Base-by-base conservation (phyloP, 2,113 vertebrate genomes). In the Cichladusa arquata region DNA sequence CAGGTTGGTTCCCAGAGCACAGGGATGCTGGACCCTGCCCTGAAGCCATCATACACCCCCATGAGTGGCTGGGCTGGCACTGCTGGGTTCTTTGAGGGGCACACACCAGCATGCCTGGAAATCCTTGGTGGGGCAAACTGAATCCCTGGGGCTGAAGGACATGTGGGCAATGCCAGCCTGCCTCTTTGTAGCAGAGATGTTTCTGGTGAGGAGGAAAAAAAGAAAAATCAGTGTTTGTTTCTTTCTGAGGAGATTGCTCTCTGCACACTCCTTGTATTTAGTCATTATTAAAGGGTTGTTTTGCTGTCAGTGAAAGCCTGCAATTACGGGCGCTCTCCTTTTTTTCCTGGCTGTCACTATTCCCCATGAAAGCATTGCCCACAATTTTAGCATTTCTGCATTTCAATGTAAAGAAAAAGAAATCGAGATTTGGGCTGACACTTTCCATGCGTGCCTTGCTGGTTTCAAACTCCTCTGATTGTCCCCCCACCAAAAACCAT, bases 231-330 rank as follows among this genome's bases (percentile, higher is more conserved):
- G 90, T 97, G 95, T 95, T 95, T 97, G 95, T 96, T 96, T 94
- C 95, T 94, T 93, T 80, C 72, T 70, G 85, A 83, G 92, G 92
- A 92, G 86, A 92, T 88, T 95, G 95, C 90, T 90, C 85, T 93
- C 80, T 74, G 48, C 14, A 0, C 13, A 0, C 79, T 94, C 87
- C 88, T 90, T 84, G 83, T 93, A 94, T 96, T 96, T 95, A 90
- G 92, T 93, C 94, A 82, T 95, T 92, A 95, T 93, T 96, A 96
- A 95, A 92, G 95, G 88, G 94, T 77, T 96, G 95, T 96, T 97
- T 94, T 96, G 93, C 93, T 96, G 96, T 95, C 93, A 88, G 74
- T 92, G 93, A 82, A 96, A 96, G 93, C 89, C 94, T 94, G 92
- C 93, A 94, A 96, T 97, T 96, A 97, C 3, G 0, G 53, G 54